Evolutionary conservation across 2,113 vertebrate genomes (phyloP), one percentile per base, ranked within the genome.

Genomic region (Limanda limanda): DNA sequence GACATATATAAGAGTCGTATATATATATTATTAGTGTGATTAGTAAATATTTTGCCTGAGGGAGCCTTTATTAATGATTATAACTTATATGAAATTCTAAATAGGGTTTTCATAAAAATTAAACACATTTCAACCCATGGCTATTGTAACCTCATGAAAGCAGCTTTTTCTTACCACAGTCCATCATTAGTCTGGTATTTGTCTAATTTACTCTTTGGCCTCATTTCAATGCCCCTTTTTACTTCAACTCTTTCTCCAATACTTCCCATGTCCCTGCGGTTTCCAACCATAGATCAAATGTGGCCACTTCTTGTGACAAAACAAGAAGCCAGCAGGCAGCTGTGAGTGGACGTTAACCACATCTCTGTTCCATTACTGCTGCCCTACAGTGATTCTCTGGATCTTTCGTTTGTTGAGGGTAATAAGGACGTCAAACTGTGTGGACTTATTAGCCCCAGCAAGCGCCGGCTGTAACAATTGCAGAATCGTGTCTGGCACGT

Each of bases 381-480:
- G 2, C 5, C 21, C 2, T 58, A 20, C 1, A 51, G 61, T 21
- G 55, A 74, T 60, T 55, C 23, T 25, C 67, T 67, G 67, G 40
- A 35, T 64, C 27, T 69, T 7, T 45, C 9, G 40, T 37, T 58
- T 62, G 55, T 57, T 66, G n/a, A 31, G 27, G 63, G 31, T 60
- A 40, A 57, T 42, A 55, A 66, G 52, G 1, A 12, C 57, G 31
- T 51, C 13, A 4, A 51, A 31, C 31, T 31, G 31, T 70, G 27
- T 11, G n/a, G 14, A 80, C 73, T 80, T 27, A 80, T 66, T 61
- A 68, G 15, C 3, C 3, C n/a, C n/a, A 13, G 51, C 63, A 20
- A 25, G 21, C 24, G 71, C 21, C 13, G 15, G n/a, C 24, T 48
- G 64, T 56, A 27, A 56, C 65, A 55, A 69, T 25, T 1, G 2